A percentile compares a stretch with the other conserved stretches of the same genome.
Evolutionary conservation across 2,113 vertebrate species (phyloP).

Genomic region (Lampris incognitus): DNA sequence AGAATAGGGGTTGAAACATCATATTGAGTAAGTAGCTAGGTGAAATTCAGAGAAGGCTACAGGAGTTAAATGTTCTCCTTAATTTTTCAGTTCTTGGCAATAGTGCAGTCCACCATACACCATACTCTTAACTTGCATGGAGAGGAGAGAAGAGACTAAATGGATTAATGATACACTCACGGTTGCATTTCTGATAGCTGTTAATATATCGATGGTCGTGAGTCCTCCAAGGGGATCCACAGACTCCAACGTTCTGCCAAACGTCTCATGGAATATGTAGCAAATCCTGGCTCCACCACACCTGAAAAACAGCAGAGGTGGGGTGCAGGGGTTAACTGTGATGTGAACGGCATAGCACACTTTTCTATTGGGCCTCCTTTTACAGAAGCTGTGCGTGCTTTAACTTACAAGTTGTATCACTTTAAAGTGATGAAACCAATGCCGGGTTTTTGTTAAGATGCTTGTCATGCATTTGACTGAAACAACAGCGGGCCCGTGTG

Average conservation of each 20-base stretch:
- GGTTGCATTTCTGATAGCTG: constrained; percentile 97
- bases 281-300: constrained; percentile 98
- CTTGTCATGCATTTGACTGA: background rate
- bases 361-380: constrained; percentile 58
- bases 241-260: constrained; percentile 96
- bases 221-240: constrained; percentile 97
- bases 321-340: constrained; percentile 33
- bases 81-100: background rate
- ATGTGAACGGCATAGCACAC: constrained; percentile 48
- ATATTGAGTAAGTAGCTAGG: no score
- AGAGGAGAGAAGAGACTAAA: background rate
- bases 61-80: background rate
- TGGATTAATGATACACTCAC: constrained; percentile 79
- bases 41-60: no score
- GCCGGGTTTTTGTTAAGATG: constrained; percentile 49
- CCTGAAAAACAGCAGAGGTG: constrained; percentile 79
- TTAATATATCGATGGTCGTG: constrained; percentile 97
- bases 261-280: constrained; percentile 99
- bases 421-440: constrained; percentile 66
- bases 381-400: constrained; percentile 56
- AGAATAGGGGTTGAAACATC: no score
- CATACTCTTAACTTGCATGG: background rate
- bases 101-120: no score
- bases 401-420: constrained; percentile 60
- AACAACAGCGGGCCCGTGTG: constrained; percentile 66